Evolutionary conservation across 2,888 invertebrate genomes (phyloP).

Genomic region (Epiblema foenella): DNA sequence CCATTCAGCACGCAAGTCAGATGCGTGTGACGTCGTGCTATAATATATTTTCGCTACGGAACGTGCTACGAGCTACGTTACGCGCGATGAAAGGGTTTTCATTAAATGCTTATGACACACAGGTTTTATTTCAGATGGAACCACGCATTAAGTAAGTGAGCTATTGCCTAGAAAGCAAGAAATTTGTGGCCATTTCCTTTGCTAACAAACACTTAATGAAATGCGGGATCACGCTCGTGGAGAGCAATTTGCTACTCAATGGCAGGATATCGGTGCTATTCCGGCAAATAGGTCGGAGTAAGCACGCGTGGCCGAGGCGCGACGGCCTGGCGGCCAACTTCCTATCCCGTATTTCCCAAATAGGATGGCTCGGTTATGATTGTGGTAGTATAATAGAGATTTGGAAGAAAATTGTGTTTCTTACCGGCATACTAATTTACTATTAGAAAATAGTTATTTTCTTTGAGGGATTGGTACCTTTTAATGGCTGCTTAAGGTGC

Average conservation of each 20-base stretch:
- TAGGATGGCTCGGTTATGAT: constrained; percentile 70
- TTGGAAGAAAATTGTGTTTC: constrained; percentile 57
- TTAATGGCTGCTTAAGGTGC: too few species aligned
- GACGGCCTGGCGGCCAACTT: constrained; percentile 74
- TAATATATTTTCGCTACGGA: neutral
- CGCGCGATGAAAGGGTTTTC: neutral
- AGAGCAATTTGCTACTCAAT: constrained; percentile 62
- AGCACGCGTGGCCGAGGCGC: constrained; percentile 57
- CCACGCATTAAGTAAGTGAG: neutral
- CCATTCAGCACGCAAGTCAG: neutral
- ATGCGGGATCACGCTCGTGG: constrained; percentile 69
- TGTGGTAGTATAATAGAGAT: constrained; percentile 57
- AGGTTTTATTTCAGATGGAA: neutral
- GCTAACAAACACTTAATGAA: constrained; percentile 61
- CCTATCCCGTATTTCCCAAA: constrained; percentile 70
- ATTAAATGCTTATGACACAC: neutral
- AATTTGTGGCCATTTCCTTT: constrained; percentile 48
- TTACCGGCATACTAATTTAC: constrained; percentile 11
- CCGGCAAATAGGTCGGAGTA: constrained; percentile 68
- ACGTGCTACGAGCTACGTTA: neutral
- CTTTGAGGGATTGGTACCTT: too few species aligned
- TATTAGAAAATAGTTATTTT: neutral
- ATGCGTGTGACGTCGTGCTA: neutral
- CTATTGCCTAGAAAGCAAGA: constrained; percentile 35
- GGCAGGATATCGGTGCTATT: constrained; percentile 66